A percentile compares a stretch with the other conserved stretches of the same genome.
These are phyloP conservation scores for Dilophus febrilis DNA, from an alignment of 2,888 invertebrate genomes.

Conservation along the genomic window DNA sequence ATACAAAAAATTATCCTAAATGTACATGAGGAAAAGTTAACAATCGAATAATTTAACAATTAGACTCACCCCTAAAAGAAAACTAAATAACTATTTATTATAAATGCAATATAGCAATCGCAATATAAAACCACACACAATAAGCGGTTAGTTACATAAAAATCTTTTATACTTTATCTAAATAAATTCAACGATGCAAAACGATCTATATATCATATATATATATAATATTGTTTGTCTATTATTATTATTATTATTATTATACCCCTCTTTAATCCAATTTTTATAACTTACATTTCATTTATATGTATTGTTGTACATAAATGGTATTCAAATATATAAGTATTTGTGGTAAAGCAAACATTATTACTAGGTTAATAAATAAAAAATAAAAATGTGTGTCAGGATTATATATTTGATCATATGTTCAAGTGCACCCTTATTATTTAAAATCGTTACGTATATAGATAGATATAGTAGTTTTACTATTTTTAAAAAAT, in stretches of 20 bases:
- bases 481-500: no score
- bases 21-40: not conserved
- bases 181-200: not conserved
- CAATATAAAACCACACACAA: not conserved
- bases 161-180: not conserved
- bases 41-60: slow-evolving; percentile 3
- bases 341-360: not conserved
- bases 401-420: not conserved
- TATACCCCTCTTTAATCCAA: no score
- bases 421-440: slow-evolving; percentile 4
- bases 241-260: no score
- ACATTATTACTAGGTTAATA: not conserved
- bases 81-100: no score
- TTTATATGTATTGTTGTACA: not conserved
- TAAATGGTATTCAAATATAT: no score
- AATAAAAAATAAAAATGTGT: not conserved
- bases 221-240: no score
- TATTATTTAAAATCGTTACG: not conserved
- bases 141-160: slow-evolving; percentile 2
- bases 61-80: not conserved
- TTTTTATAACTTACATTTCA: no score
- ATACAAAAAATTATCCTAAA: no score
- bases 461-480: no score
- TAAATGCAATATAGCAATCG: no score
- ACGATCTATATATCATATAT: not conserved